phyloP scores from a whole-genome alignment of 2,113 vertebrate genomes.

The Solea senegalensis region DNA sequence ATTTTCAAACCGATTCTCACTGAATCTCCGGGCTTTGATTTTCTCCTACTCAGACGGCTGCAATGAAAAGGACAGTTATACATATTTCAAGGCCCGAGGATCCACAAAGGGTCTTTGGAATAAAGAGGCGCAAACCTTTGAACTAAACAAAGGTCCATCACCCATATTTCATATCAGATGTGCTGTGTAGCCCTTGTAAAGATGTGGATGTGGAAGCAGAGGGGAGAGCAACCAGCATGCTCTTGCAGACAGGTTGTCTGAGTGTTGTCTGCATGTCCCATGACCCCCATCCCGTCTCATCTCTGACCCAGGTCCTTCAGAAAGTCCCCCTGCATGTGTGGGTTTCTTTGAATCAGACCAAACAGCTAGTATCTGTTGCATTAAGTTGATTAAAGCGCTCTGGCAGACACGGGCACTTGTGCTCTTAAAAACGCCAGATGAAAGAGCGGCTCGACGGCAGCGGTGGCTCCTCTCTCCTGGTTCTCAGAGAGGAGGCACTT shows the following conservation, averaged over 20 bases:
- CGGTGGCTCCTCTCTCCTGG: conserved; percentile 81
- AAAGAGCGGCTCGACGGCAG: conserved; percentile 83
- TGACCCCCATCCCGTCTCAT: conserved; percentile 74
- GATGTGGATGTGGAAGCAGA: conserved; percentile 80
- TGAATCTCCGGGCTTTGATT: conserved; percentile 92
- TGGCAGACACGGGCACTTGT: conserved; percentile 83
- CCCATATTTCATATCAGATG: conserved; percentile 87
- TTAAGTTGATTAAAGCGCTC: conserved; percentile 98
- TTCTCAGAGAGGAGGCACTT: conserved; percentile 82
- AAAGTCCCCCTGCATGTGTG: conserved; percentile 87
- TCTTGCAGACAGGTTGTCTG: conserved; percentile 79
- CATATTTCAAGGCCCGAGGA: conserved; percentile 96
- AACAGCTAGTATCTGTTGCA: conserved; percentile 85
- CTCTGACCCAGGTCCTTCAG: conserved; percentile 79
- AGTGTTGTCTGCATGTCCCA: conserved; percentile 82
- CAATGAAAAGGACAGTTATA: conserved; percentile 99
- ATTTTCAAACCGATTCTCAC: conserved; percentile 90
- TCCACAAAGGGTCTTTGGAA: conserved; percentile 97
- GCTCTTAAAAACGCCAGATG: conserved; percentile 92
- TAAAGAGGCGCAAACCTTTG: conserved; percentile 98
- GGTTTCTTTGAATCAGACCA: conserved; percentile 89
- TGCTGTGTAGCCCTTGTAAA: conserved; percentile 82
- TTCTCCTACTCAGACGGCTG: conserved; percentile 88
- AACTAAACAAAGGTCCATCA: conserved; percentile 98
- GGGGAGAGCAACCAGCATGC: conserved; percentile 81